Conservation (phyloP, 2,888 invertebrate genomes). For the Drosophila vallismaia region DNA sequence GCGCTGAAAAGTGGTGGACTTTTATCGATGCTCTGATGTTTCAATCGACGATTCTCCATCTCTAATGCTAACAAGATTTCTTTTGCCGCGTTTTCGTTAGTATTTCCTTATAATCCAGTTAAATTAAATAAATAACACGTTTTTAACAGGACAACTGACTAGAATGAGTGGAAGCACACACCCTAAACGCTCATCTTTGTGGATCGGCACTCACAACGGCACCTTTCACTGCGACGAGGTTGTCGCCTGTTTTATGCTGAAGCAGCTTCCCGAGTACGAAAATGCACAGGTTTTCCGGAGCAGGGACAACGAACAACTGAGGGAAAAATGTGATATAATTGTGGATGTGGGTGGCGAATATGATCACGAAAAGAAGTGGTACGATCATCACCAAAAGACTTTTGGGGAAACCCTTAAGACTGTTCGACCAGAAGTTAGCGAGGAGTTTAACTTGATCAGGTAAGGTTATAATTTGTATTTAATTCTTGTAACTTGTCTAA, state of each 20-base stretch:
- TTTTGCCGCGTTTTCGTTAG: conserved; percentile 56
- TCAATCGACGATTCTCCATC: not conserved
- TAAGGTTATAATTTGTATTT: conserved; percentile 55
- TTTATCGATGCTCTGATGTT: not conserved
- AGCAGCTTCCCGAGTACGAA: conserved; percentile 90
- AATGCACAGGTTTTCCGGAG: conserved; percentile 92
- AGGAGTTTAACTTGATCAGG: conserved; percentile 86
- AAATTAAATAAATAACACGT: not conserved
- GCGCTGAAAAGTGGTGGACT: not conserved
- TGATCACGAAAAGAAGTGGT: conserved; percentile 90
- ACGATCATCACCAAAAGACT: conserved; percentile 97
- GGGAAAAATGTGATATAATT: conserved; percentile 93
- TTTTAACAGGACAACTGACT: not conserved
- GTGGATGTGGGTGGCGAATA: conserved; percentile 97
- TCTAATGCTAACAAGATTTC: conserved; percentile 30
- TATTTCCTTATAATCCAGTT: not conserved
- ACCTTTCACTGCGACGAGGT: conserved; percentile 82
- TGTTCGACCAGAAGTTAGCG: conserved; percentile 86
- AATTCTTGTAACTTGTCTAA: too few species aligned
- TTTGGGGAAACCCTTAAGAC: conserved; percentile 89
- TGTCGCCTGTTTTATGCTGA: conserved; percentile 96
- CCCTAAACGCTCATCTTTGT: conserved; percentile 56
- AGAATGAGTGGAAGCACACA: conserved; percentile 53
- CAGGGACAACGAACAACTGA: conserved; percentile 87
- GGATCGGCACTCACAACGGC: conserved; percentile 82